These are phyloP conservation scores for Cantharis rustica DNA, from an alignment of 2,888 invertebrate genomes.

Conservation along the genomic window DNA sequence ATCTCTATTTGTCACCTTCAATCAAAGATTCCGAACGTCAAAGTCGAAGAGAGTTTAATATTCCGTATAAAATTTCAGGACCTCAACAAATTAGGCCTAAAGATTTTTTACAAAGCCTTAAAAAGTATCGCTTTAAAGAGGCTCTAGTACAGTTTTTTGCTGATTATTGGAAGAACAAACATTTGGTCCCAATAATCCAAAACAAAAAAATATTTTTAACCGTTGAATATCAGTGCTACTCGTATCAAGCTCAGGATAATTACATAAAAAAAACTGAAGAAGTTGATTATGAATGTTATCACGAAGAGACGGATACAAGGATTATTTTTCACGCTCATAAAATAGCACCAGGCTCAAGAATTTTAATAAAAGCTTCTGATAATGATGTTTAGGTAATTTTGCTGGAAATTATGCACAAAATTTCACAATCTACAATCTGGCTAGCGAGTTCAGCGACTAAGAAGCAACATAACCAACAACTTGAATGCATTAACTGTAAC, in stretches of 20 bases:
- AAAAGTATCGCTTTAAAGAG: slow-evolving; percentile 45
- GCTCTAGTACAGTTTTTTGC: slow-evolving; percentile 41
- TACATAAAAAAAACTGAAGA: too few relatives aligned
- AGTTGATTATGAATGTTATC: too few relatives aligned
- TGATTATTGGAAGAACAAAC: slow-evolving; percentile 39
- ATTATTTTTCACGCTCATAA: too few relatives aligned
- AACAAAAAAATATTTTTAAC: neutral
- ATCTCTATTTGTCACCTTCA: slow-evolving; percentile 44
- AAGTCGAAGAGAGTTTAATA: slow-evolving; percentile 34
- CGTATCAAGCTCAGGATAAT: too few relatives aligned
- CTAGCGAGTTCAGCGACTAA: slow-evolving; percentile 15
- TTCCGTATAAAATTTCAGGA: slow-evolving; percentile 41
- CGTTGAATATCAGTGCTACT: too few relatives aligned
- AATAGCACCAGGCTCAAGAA: too few relatives aligned
- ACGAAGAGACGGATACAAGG: too few relatives aligned
- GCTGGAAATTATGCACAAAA: too few relatives aligned
- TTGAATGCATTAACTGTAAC: slow-evolving; percentile 37
- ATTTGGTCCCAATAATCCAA: neutral
- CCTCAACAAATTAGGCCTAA: slow-evolving; percentile 42
- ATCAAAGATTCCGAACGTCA: slow-evolving; percentile 22
- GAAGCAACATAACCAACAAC: slow-evolving; percentile 5
- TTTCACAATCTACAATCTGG: slow-evolving; percentile 37
- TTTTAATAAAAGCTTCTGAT: too few relatives aligned
- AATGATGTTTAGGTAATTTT: too few relatives aligned
- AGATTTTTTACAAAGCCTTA: slow-evolving; percentile 41